These are phyloP conservation scores for Halisarca cf. caerulea DNA, from an alignment of 37 sponge, comb jelly and placozoan species.

Conservation along the genomic window DNA sequence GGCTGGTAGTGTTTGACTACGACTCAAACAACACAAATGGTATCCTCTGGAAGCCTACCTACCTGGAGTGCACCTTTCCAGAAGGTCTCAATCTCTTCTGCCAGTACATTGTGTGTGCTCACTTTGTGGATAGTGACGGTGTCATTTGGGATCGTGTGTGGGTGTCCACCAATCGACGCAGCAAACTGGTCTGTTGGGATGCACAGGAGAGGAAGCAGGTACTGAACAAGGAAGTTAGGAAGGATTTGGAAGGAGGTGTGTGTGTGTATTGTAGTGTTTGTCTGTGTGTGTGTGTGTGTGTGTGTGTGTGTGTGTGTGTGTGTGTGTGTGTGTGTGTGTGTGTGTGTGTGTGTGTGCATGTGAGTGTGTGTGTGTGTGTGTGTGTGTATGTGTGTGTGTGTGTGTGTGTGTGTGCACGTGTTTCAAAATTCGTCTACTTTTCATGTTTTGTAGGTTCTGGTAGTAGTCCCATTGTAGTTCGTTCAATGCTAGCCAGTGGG, in stretches of 20 bases:
- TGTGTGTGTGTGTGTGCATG: no score
- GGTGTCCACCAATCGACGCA: slow-evolving; percentile 53
- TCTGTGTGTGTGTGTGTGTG: background rate
- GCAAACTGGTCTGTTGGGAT: slow-evolving; percentile 57
- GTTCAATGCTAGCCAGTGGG: slow-evolving; percentile 21
- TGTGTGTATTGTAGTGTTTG: background rate
- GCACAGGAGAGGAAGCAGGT: slow-evolving; percentile 47
- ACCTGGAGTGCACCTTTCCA: slow-evolving; percentile 11
- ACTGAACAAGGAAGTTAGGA: slow-evolving; percentile 27
- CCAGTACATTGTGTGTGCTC: slow-evolving; percentile 42
- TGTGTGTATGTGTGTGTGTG: no score
- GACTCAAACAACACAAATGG: background rate
- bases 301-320: no score
- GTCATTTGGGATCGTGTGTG: slow-evolving; percentile 36
- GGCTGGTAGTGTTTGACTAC: slow-evolving; percentile 34
- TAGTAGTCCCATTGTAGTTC: background rate
- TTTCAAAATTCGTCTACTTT: no score
- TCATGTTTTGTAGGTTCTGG: background rate
- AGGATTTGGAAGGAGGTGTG: slow-evolving; percentile 37
- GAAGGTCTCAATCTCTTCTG: slow-evolving; percentile 26
- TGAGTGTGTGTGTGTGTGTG: no score
- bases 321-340: no score
- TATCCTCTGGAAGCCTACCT: background rate
- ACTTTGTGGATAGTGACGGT: slow-evolving; percentile 40
- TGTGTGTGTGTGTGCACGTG: no score